Conservation (phyloP, 1,140 invertebrate species). For the Anastrepha obliqua region DNA sequence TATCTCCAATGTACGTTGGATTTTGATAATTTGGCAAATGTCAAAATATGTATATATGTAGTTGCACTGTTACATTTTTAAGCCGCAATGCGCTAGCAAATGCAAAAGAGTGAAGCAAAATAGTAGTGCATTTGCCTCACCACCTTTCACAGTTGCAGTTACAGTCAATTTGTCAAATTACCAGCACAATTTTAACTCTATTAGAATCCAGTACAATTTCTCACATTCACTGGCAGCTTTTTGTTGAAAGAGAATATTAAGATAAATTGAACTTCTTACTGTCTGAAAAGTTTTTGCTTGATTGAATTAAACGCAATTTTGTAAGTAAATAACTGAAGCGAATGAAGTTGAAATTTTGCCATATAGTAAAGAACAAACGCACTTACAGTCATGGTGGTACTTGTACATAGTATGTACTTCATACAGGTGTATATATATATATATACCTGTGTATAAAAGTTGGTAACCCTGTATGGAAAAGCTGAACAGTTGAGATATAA, state of each 20-base stretch:
- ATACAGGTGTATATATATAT: too few relatives aligned
- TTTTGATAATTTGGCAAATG: background rate
- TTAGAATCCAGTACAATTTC: background rate
- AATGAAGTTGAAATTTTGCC: background rate
- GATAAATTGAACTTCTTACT: background rate
- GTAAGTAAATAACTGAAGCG: background rate
- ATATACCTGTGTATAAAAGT: too few relatives aligned
- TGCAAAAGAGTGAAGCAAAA: background rate
- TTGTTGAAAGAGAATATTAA: conserved; percentile 4
- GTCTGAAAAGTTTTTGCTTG: conserved; percentile 17
- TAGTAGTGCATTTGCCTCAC: background rate
- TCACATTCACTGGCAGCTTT: background rate
- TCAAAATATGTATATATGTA: background rate
- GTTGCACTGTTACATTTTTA: conserved; percentile 7
- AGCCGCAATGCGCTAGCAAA: background rate
- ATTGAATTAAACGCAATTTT: conserved; percentile 46
- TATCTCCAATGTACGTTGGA: background rate
- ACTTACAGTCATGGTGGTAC: too few relatives aligned
- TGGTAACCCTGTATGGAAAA: too few relatives aligned
- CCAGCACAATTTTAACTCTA: background rate
- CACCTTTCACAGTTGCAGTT: background rate
- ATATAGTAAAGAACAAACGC: too few relatives aligned
- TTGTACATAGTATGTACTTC: too few relatives aligned
- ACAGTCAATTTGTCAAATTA: conserved; percentile 41
- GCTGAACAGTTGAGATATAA: too few relatives aligned